Base-by-base conservation (phyloP, 2,888 invertebrate genomes). In the Palloptera scutellata region DNA sequence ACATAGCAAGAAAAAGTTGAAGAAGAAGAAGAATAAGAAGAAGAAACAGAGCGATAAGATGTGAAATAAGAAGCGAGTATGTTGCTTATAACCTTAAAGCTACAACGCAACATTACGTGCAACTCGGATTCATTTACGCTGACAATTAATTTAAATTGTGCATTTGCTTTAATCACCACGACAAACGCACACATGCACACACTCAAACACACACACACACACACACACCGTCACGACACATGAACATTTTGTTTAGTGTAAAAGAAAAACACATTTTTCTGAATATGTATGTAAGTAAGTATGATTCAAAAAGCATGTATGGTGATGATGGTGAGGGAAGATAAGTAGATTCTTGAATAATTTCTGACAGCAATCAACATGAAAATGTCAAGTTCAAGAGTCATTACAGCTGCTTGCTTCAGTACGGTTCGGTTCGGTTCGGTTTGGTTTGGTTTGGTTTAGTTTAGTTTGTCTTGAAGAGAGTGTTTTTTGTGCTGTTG, bases 91-190 rank as follows among this genome's bases (percentile, higher is more conserved):
- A 30, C 30, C 30, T 30, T 30, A 30, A 30, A 2, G 30, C 30
- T 30, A 30, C 30, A 30, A 30, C 30, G 30, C 30, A 30, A 30
- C 30, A 30, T 30, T 4, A 42, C 62, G 43, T 43, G 43, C 62
- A 62, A 62, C 53, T 62, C 53, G 53, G 62, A 53, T 20, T 17
- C 53, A 53, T 62, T 54, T 53, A 62, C 20, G 57, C 59, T 57
- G 64, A 48, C 71, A 71, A 70, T 72, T 72, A 72, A 70, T 71
- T 71, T 71, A 53, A 71, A 70, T 72, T 71, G 69, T 41, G 62
- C 62, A 62, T 62, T 20, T n/a, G 53, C 54, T 62, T 62, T 62
- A 62, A 62, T 62, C 62, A 62, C 20, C 62, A 54, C 52, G 53
- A 62, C 42, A 62, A 40, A 20, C 42, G 41, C 48, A 52, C 53